Conservation (phyloP, 2,113 vertebrate species). For the Varanus komodoensis region DNA sequence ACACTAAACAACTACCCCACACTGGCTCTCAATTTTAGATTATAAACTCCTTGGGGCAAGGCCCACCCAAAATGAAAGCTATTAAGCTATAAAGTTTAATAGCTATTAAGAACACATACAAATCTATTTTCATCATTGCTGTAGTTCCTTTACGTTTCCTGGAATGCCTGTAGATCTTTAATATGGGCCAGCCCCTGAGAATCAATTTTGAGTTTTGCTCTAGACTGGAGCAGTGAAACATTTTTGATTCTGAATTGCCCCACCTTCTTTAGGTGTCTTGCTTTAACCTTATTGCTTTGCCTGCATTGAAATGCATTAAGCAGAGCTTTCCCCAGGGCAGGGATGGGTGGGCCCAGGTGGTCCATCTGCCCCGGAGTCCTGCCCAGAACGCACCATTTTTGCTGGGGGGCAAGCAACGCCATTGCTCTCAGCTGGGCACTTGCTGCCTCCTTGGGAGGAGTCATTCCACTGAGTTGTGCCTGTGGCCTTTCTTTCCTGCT, state of each 20-base stretch:
- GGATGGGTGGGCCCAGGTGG: not conserved
- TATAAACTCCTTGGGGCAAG: no score
- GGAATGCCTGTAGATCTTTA: not conserved
- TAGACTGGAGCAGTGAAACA: not conserved
- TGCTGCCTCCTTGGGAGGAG: constrained; percentile 43
- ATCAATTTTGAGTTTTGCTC: not conserved
- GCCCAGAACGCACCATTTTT: not conserved
- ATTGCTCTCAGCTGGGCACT: constrained; percentile 32
- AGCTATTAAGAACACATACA: no score
- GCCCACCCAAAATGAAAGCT: no score
- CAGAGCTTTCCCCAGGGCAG: not conserved
- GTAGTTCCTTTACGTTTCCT: not conserved
- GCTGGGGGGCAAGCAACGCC: not conserved
- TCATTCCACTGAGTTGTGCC: constrained; percentile 52
- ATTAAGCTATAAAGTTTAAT: no score
- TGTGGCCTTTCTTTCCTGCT: constrained; percentile 53
- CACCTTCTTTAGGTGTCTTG: not conserved
- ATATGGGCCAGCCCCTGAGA: not conserved
- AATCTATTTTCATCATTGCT: no score
- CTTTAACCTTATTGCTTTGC: not conserved
- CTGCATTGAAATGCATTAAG: not conserved
- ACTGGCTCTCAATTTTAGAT: no score
- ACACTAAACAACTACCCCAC: no score
- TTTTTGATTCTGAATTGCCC: no score
- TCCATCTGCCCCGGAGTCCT: not conserved